Conservation (phyloP, 1,140 invertebrate genomes). For the Nephotettix cincticeps region DNA sequence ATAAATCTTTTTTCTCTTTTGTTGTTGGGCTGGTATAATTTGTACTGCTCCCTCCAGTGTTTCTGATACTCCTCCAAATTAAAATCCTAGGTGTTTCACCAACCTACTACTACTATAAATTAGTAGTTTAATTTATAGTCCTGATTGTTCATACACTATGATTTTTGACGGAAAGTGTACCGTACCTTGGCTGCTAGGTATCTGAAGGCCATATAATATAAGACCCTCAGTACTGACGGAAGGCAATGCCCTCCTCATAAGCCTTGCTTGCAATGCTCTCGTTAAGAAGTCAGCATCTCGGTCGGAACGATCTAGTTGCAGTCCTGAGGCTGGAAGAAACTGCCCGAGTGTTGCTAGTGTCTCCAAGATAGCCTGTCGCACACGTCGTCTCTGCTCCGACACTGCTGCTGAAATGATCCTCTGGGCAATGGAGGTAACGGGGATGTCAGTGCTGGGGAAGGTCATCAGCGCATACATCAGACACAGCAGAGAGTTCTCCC, state of each 20-base stretch:
- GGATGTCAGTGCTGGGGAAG: slow-evolving; percentile 79
- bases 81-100: no score
- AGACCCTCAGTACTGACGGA: slow-evolving; percentile 64
- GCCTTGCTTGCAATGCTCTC: slow-evolving; percentile 47
- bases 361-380: slow-evolving; percentile 79
- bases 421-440: slow-evolving; percentile 60
- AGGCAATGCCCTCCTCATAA: slow-evolving; percentile 65
- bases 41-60: no score
- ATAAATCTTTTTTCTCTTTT: no score
- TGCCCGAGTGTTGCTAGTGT: slow-evolving; percentile 75
- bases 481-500: slow-evolving; percentile 76
- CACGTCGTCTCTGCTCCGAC: slow-evolving; percentile 52
- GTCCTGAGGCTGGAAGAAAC: slow-evolving; percentile 52
- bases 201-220: slow-evolving; percentile 63
- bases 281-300: slow-evolving; percentile 30
- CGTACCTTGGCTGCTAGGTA: slow-evolving; percentile 46
- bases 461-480: slow-evolving; percentile 73
- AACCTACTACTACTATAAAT: no score
- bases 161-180: no score
- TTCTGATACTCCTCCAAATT: no score
- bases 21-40: no score
- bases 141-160: no score
- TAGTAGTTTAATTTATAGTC: no score
- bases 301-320: slow-evolving; percentile 23
- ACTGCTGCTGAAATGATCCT: slow-evolving; percentile 43